phyloP scores from a whole-genome alignment of 2,113 vertebrate genomes.

The Pontoporia blainvillei region DNA sequence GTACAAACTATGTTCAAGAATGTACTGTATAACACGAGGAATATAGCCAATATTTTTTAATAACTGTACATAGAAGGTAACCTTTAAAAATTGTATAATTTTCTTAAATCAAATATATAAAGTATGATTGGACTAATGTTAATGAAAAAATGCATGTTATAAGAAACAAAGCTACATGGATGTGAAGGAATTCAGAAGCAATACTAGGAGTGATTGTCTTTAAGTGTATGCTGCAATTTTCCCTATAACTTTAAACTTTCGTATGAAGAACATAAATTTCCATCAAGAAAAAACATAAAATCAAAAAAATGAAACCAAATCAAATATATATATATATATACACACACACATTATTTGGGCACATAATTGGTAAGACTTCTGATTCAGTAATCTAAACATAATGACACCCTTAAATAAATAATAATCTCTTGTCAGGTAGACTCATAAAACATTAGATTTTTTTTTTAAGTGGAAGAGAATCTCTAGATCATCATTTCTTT shows the following conservation, averaged over 20 bases:
- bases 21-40: not conserved
- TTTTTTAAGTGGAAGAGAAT: not conserved
- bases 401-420: not conserved
- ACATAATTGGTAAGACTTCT: not conserved
- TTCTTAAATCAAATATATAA: not conserved
- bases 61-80: not conserved
- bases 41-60: not conserved
- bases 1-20: no score
- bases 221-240: not conserved
- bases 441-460: not conserved
- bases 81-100: not conserved
- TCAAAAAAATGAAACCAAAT: not conserved
- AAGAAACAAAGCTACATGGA: not conserved
- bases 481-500: not conserved
- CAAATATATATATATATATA: not conserved
- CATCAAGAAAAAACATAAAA: not conserved
- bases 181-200: not conserved
- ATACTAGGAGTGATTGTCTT: not conserved
- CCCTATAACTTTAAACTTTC: not conserved
- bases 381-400: conserved; percentile 19
- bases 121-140: not conserved
- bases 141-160: not conserved
- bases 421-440: not conserved
- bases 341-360: no score
- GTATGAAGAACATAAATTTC: not conserved